Conservation (phyloP, 2,797 vertebrate genomes). For the Chaetophractus vellerosus region DNA sequence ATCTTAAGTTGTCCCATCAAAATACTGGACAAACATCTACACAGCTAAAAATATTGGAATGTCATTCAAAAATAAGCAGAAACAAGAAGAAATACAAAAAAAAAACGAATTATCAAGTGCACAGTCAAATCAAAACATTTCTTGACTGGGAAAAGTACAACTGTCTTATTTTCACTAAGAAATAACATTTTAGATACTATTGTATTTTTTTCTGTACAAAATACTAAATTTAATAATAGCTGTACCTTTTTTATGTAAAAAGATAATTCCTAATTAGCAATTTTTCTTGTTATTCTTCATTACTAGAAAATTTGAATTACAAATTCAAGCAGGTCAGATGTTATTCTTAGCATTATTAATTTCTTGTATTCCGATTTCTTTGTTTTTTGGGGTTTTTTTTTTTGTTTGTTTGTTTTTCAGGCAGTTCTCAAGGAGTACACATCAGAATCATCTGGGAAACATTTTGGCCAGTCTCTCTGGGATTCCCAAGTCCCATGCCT, state of each 20-base stretch:
- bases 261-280: constrained; percentile 54
- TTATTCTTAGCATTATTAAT: constrained; percentile 31
- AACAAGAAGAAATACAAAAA: constrained; percentile 53
- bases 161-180: constrained; percentile 64
- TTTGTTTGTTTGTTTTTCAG: background rate
- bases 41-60: constrained; percentile 50
- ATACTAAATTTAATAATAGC: constrained; percentile 15
- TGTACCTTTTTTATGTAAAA: constrained; percentile 40
- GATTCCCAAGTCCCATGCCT: constrained; percentile 8
- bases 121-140: constrained; percentile 44
- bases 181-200: constrained; percentile 31
- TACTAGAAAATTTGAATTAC: constrained; percentile 58
- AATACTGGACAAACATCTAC: constrained; percentile 49
- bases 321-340: constrained; percentile 18
- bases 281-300: constrained; percentile 49
- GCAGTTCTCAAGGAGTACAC: background rate
- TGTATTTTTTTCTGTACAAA: constrained; percentile 38
- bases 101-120: background rate
- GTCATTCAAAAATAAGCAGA: constrained; percentile 59
- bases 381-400: too few relatives aligned
- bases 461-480: background rate
- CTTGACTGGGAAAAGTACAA: constrained; percentile 55
- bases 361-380: constrained; percentile 1
- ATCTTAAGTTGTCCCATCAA: constrained; percentile 56
- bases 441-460: constrained; percentile 8